Base-by-base conservation (phyloP, 2,888 invertebrate genomes). In the Petrophora chlorosata region DNA sequence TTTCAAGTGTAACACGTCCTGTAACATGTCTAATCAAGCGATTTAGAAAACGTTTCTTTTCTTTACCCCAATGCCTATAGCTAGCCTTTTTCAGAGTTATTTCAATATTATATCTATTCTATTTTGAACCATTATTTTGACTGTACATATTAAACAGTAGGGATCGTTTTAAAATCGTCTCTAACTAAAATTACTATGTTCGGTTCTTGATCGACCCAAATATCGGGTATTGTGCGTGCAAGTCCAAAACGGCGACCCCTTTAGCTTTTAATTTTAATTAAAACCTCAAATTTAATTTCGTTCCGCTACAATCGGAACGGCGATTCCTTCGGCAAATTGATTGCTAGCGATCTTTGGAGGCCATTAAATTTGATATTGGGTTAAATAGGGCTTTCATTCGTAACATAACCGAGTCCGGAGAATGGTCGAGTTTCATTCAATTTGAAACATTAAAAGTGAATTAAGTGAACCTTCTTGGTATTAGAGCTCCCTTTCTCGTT, bases 261-360 rank as follows among this genome's bases (percentile, higher is more conserved):
- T 62, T 55, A 33, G 46, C 64, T 58, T 70, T 70, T 56, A 61
- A 67, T 71, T 76, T 75, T 73, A 74, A 79, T 76, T 78, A 76
- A 74, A 75, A 67, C 65, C 70, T 64, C 66, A 63, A 66, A 73
- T 71, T 70, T 70, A 67, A 75, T 74, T 63, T 67, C 65, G 63
- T 67, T 58, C 48, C 54, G 58, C 30, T 55, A 53, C 45, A 52
- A 46, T 54, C 32, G 56, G 48, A 55, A 42, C 45, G 53, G 52
- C 56, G 47, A 45, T 56, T 49, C 33, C 41, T 41, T 45, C 14
- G 14, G 25, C 40, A 51, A 63, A 63, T 61, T 63, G 61, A 63
- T 63, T 53, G 53, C 46, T 55, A 16, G 43, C 40, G 35, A 51
- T 51, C 53, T 56, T 53, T 45, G 36, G 48, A 39, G 32, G 14